Base-by-base conservation (phyloP, 2,888 invertebrate genomes). In the Pantelozetes paolii region DNA sequence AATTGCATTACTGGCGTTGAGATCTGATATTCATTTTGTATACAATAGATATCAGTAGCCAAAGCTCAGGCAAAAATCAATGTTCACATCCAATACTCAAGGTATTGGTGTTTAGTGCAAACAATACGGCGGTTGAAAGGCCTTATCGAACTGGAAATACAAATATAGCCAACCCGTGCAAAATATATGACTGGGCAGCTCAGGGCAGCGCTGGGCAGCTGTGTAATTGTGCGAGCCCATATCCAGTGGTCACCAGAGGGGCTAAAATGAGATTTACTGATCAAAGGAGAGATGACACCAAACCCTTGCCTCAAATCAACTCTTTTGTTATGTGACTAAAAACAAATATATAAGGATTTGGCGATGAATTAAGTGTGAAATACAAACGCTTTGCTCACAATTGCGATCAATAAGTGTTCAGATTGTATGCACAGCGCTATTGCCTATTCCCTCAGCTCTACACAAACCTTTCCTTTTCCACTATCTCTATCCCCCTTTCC, bases 151-250 rank as follows among this genome's bases (percentile, higher is more conserved):
- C 67, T 67, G 67, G 67, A 67, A 67, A 67, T 42, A 42, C 67
- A 67, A 67, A 67, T 67, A 67, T 67, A 67, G 40, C 67, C 67
- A 67, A 67, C 67, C 67, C 67, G n/a, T 40, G 32, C 15, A 67
- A 64, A 64, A 67, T 67, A 67, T 67, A 67, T 40, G 67, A 23
- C 67, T 67, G 67, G 42, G 40, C 67, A 57, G 57, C 57, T 57
- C 36, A 36, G 36, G n/a, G 36, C 30, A 64, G 30, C 20, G 30
- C 36, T 64, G n/a, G 13, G 15, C 64, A 67, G 67, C 67, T 67
- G 67, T 67, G 40, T 67, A 67, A 62, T 62, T 62, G 62, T 62
- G 30, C 8, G 28, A 54, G 2, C 5, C 59, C 26, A n/a, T 50
- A 20, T 11, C 26, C 54, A 54, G n/a, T 62, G 36, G 62, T 62